Evolutionary conservation across 2,113 vertebrate genomes (phyloP), one percentile per base, ranked within the genome.

Genomic region (Actenoides lindsayi): DNA sequence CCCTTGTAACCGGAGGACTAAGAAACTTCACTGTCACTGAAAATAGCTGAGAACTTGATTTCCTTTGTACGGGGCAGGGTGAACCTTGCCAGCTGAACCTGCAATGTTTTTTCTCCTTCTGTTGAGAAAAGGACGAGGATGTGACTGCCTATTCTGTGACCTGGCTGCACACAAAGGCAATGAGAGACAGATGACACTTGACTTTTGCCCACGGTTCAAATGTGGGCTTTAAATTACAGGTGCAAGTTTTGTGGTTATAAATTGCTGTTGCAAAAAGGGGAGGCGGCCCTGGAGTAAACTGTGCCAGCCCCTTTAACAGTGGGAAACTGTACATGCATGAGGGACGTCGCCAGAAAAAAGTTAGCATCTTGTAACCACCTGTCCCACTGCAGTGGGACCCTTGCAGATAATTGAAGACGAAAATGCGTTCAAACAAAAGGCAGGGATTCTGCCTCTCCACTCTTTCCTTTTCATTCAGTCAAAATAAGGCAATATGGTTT

Each of bases 181-280:
- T 18, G 69, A 81, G 68, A 87, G 53, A 21, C 35, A 62, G n/a
- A 92, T 56, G 76, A 48, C 48, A 39, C 67, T 85, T 83, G 82
- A 56, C 83, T 90, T 90, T 82, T 90, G 39, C 79, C 85, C 69
- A 5, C 73, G 77, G 51, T 87, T 93, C 83, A 95, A 93, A 92
- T 15, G n/a, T 59, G 64, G 50, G 54, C 82, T 90, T 91, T 69
- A 91, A 94, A 95, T 94, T 90, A 82, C 89, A 94, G 81, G 93
- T 92, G 73, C n/a, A 89, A 62, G 50, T 78, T 78, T 85, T 85
- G 81, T 57, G 89, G 87, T 83, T 83, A 60, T 71, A 87, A 84
- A 74, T 74, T 62, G 60, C 60, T 85, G 56, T 35, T 84, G 64
- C 65, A 65, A 51, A 90, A 92, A 81, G 64, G 35, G 39, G 75